phyloP scores from a whole-genome alignment of 1,140 invertebrate species.

The Pararge aegeria region DNA sequence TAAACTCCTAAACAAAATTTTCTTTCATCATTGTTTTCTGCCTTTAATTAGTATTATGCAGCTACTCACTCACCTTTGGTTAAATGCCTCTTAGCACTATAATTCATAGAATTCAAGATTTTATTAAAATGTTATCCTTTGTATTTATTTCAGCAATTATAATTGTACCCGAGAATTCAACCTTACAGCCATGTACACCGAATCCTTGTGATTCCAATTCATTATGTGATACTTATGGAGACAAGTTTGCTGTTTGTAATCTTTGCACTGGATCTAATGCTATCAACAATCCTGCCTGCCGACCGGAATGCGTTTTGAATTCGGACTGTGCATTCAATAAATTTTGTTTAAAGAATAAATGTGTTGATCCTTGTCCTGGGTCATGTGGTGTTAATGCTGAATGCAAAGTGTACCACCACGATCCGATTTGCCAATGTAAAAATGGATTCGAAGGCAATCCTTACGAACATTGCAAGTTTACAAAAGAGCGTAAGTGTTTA shows the following conservation, averaged over 20 bases:
- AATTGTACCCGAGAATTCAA: conserved; percentile 80
- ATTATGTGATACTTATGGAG: conserved; percentile 84
- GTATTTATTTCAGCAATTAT: conserved; percentile 72
- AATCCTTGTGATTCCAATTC: conserved; percentile 88
- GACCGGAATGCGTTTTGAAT: conserved; percentile 88
- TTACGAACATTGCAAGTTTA: conserved; percentile 86
- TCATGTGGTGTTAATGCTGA: conserved; percentile 90
- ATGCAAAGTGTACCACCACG: conserved; percentile 87
- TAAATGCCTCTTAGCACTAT: no score
- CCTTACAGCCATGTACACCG: conserved; percentile 83
- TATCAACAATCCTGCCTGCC: conserved; percentile 84
- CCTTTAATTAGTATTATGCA: no score
- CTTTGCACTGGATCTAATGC: conserved; percentile 85
- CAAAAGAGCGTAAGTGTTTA: conserved; percentile 56
- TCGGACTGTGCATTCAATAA: conserved; percentile 89
- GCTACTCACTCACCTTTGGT: no score
- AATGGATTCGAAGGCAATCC: conserved; percentile 89
- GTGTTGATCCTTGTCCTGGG: conserved; percentile 89
- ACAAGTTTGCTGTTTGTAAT: conserved; percentile 89
- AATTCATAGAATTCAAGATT: no score
- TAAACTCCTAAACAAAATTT: no score
- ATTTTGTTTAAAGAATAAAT: conserved; percentile 88
- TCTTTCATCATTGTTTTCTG: no score
- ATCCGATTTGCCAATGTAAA: conserved; percentile 88
- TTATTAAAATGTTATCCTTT: conserved; percentile 28